phyloP scores from a whole-genome alignment of 2,797 vertebrate genomes.

The Botia almorhae region DNA sequence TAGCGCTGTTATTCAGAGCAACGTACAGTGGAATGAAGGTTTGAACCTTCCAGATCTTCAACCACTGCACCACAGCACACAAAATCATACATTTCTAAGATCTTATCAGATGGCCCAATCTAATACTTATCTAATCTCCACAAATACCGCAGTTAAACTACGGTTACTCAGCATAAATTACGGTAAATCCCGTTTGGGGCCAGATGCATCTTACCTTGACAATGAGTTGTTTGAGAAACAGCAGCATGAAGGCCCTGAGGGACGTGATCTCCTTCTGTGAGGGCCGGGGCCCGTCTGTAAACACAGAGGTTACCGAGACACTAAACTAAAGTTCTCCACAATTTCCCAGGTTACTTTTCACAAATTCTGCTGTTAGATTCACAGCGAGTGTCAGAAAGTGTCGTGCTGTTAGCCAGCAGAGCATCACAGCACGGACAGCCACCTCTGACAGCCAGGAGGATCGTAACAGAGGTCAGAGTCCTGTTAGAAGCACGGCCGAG shows the following conservation, averaged over 20 bases:
- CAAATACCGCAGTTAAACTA: neutral
- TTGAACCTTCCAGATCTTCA: too few species aligned
- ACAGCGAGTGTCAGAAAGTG: neutral
- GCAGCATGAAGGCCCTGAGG: slow-evolving; percentile 91
- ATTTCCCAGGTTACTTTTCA: neutral
- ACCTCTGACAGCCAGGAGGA: neutral
- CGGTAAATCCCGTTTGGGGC: neutral
- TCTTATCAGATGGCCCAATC: too few species aligned
- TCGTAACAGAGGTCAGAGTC: neutral
- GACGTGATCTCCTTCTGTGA: slow-evolving; percentile 92
- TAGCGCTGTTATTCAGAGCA: slow-evolving; percentile 12
- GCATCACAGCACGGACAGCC: neutral
- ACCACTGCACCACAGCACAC: too few species aligned
- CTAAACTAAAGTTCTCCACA: neutral
- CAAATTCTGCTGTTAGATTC: neutral
- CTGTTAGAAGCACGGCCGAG: slow-evolving; percentile 1
- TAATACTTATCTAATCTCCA: too few species aligned
- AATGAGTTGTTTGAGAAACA: slow-evolving; percentile 96
- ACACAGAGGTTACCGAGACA: slow-evolving; percentile 9
- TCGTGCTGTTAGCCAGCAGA: neutral
- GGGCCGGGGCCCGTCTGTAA: slow-evolving; percentile 90
- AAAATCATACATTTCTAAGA: too few species aligned
- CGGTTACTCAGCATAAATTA: neutral
- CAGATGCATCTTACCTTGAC: slow-evolving; percentile 85
- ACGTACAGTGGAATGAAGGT: neutral